Evolutionary conservation across 2,113 vertebrate species (phyloP), one percentile per base, ranked within the genome.

Genomic region (Cepphus grylle): DNA sequence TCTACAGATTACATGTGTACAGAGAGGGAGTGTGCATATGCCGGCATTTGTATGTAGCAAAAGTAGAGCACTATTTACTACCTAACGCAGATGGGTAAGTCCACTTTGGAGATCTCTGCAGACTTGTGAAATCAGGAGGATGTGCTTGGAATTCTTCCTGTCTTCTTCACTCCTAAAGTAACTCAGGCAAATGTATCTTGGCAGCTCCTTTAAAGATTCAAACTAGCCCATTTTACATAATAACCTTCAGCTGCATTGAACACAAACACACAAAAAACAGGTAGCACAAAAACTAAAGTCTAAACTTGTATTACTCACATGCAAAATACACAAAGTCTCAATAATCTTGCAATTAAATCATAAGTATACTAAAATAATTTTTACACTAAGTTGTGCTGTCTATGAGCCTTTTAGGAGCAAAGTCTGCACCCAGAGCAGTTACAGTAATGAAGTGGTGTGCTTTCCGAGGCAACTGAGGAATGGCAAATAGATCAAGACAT

Each of bases 201-300:
- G 86, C 87, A 88, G 83, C 93, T 94, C 96, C 94, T 84, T 94
- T 86, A 77, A 96, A 81, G 84, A 96, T n/a, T 86, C 94, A 91
- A 66, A 83, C 91, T 38, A 94, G 93, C 12, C 86, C 86, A 78
- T 96, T 96, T 91, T 89, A 93, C 45, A 69, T 94, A 96, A 73
- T 81, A 84, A 49, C 86, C 92, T 92, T 95, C 72, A 95, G 73
- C 91, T 94, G 74, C 38, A 84, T 92, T 72, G 82, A 86, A 83
- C 42, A 62, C 47, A 79, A 88, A 70, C 50, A 66, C 81, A 92
- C 40, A 80, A 59, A 92, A 79, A 69, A 3, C 71, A 72, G 78
- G 59, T 25, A 94, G 36, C 58, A 95, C 47, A 88, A 89, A 67
- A 22, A 94, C 21, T 70, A 14, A 71, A 70, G 70, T 38, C 78